phyloP scores from a whole-genome alignment of 2,797 vertebrate species.

The Enteromius radiatus region DNA sequence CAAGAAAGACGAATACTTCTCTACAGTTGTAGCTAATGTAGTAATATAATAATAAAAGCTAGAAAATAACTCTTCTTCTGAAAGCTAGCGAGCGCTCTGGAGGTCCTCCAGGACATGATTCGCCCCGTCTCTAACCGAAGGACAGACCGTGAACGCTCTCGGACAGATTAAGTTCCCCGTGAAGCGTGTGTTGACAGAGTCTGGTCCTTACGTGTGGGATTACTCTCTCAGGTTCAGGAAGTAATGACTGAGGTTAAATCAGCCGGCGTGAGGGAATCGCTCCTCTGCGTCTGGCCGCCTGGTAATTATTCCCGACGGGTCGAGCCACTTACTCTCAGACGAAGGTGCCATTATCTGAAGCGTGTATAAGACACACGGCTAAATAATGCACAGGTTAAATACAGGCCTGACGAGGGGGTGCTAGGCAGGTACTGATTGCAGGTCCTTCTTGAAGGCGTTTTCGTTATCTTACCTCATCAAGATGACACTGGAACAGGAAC shows the following conservation, averaged over 20 bases:
- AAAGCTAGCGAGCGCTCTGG: background rate
- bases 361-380: constrained; percentile 35
- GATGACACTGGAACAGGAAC: background rate
- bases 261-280: background rate
- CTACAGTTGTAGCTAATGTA: too few species aligned
- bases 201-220: too few species aligned
- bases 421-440: background rate
- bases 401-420: background rate
- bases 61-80: background rate
- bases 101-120: constrained; percentile 1
- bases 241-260: constrained; percentile 34
- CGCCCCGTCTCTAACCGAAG: background rate
- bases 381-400: constrained; percentile 24
- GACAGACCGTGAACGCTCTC: background rate
- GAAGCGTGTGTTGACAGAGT: constrained; percentile 22
- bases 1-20: too few species aligned
- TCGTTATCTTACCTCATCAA: background rate
- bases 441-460: background rate
- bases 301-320: constrained; percentile 38
- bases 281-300: background rate
- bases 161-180: background rate
- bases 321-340: background rate
- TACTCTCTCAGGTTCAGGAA: constrained; percentile 22
- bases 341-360: constrained; percentile 24
- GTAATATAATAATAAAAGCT: background rate